Evolutionary conservation across 2,797 vertebrate genomes (phyloP).

Genomic region (Orientallactaga sibirica): DNA sequence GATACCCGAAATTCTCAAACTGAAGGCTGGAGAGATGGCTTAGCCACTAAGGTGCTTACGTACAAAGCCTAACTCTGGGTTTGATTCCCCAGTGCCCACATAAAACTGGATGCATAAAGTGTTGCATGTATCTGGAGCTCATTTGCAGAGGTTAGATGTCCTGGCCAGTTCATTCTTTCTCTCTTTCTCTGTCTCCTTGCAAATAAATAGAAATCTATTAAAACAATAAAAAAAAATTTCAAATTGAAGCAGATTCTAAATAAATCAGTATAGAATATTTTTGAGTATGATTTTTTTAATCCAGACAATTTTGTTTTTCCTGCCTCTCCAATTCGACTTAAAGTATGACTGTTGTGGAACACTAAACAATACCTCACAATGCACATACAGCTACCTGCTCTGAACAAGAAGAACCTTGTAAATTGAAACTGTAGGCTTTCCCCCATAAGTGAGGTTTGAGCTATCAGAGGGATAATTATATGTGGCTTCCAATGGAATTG

Average conservation of each 20-base stretch:
- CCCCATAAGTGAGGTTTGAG: conserved; percentile 12
- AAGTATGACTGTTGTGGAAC: not conserved
- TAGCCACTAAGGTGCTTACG: too few relatives aligned
- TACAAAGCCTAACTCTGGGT: too few relatives aligned
- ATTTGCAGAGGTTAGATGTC: too few relatives aligned
- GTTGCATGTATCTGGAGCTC: too few relatives aligned
- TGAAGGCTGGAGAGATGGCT: too few relatives aligned
- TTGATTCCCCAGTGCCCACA: too few relatives aligned
- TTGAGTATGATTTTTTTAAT: not conserved
- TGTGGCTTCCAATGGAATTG: conserved; percentile 46
- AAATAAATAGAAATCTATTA: too few relatives aligned
- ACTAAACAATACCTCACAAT: conserved; percentile 27
- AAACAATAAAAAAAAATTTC: not conserved
- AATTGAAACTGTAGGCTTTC: conserved; percentile 61
- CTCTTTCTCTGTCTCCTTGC: too few relatives aligned
- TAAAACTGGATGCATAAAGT: too few relatives aligned
- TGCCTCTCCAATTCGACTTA: not conserved
- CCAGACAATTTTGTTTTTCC: conserved; percentile 8
- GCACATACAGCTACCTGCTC: not conserved
- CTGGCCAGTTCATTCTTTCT: too few relatives aligned
- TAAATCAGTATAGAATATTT: conserved; percentile 11
- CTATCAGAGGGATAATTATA: conserved; percentile 65
- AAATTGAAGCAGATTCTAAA: conserved; percentile 45
- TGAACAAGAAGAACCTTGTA: conserved; percentile 41
- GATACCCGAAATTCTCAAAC: not conserved